phyloP scores from a whole-genome alignment of 2,888 invertebrate genomes.

The Rhagium mordax region DNA sequence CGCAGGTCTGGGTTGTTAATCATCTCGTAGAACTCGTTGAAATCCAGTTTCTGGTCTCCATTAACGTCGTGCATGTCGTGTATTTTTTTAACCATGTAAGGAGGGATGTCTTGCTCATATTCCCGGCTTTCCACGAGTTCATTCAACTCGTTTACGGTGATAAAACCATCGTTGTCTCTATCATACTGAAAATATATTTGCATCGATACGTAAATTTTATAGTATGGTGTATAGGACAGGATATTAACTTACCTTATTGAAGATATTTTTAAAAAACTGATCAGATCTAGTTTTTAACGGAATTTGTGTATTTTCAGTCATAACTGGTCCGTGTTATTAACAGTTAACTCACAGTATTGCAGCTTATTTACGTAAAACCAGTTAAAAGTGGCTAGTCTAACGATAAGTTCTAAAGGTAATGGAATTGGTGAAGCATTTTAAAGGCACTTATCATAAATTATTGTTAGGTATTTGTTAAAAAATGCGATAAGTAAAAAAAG shows the following conservation, averaged over 20 bases:
- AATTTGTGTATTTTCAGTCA: constrained; percentile 44
- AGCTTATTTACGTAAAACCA: neutral
- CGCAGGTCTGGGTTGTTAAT: constrained; percentile 76
- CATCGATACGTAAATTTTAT: constrained; percentile 8
- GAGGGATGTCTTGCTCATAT: constrained; percentile 79
- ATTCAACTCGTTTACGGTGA: constrained; percentile 79
- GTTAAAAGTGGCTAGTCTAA: neutral
- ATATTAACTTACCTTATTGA: constrained; percentile 57
- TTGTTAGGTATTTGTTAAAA: neutral
- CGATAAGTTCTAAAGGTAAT: neutral
- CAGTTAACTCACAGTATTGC: neutral
- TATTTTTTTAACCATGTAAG: constrained; percentile 75
- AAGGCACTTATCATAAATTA: too few relatives aligned
- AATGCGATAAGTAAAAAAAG: neutral
- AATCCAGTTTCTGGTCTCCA: constrained; percentile 79
- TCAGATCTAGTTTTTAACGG: constrained; percentile 53
- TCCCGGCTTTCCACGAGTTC: constrained; percentile 75
- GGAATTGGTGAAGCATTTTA: neutral
- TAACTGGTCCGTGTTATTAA: neutral
- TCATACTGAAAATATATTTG: constrained; percentile 75
- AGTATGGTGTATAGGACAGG: too few relatives aligned
- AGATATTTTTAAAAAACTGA: constrained; percentile 57
- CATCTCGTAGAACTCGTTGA: constrained; percentile 82
- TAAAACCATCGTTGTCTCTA: constrained; percentile 79
- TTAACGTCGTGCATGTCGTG: constrained; percentile 78